These are phyloP conservation scores for Paragorgia papillata DNA, from an alignment of 92 coral and sea anemone species.

Conservation along the genomic window DNA sequence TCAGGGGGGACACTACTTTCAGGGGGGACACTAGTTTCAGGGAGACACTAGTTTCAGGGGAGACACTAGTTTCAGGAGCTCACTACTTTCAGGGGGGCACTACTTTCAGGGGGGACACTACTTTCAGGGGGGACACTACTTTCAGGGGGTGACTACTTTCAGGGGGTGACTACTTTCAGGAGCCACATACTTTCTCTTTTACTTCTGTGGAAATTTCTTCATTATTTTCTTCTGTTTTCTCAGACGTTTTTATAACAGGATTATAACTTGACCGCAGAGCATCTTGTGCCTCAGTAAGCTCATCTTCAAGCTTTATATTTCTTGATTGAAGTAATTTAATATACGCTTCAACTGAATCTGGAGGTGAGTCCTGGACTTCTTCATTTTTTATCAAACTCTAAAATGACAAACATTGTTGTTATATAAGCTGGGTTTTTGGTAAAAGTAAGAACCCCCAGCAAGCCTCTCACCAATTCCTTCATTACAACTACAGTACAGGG, in stretches of 20 bases:
- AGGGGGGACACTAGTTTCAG: too few relatives aligned
- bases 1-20: too few relatives aligned
- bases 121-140: too few relatives aligned
- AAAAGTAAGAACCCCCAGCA: too few relatives aligned
- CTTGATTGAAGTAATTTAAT: slow-evolving; percentile 79
- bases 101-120: too few relatives aligned
- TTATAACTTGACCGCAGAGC: not conserved
- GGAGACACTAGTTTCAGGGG: too few relatives aligned
- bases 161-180: too few relatives aligned
- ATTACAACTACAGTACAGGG: too few relatives aligned
- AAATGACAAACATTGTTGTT: not conserved
- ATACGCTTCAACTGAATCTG: slow-evolving; percentile 78
- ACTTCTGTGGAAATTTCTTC: slow-evolving; percentile 9
- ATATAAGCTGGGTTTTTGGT: not conserved
- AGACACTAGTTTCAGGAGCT: too few relatives aligned
- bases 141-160: too few relatives aligned
- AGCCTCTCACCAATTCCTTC: too few relatives aligned
- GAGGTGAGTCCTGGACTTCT: slow-evolving; percentile 57
- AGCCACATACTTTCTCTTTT: slow-evolving; percentile 25
- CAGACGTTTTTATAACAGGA: not conserved
- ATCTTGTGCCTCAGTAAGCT: slow-evolving; percentile 31
- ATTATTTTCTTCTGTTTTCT: not conserved
- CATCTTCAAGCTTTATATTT: slow-evolving; percentile 70
- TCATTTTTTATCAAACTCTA: not conserved
- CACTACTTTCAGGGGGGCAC: too few relatives aligned